Evolutionary conservation across 2,113 vertebrate species (phyloP).

Genomic region (Piaya cayana): DNA sequence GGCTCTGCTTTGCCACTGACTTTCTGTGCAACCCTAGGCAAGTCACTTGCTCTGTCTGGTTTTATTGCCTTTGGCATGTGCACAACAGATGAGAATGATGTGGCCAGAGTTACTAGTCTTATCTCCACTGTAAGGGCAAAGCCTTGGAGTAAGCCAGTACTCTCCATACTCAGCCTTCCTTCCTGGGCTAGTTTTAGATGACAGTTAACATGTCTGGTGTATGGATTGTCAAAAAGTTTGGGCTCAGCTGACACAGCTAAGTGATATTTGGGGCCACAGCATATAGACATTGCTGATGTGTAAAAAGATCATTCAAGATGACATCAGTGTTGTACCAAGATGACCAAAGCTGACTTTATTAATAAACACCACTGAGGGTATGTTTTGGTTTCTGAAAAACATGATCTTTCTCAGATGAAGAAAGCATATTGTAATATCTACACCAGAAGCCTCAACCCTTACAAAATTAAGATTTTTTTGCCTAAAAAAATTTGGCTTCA

Average conservation of each 20-base stretch:
- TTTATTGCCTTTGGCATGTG: not conserved
- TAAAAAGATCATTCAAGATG: not conserved
- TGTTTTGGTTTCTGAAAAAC: not conserved
- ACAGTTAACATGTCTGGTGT: accelerated
- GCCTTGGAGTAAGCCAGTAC: not conserved
- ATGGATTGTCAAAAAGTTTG: not conserved
- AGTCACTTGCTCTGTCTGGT: not conserved
- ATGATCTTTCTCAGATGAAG: not conserved
- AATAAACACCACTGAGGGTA: not conserved
- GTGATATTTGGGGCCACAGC: not conserved
- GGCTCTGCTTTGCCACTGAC: not conserved
- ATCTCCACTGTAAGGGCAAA: not conserved
- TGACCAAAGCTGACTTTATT: not conserved
- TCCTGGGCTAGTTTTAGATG: not conserved
- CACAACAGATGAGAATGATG: not conserved
- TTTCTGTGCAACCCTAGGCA: not conserved
- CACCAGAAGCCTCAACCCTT: not conserved
- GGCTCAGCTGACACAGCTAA: not conserved
- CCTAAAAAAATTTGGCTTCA: not conserved
- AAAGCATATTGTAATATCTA: not conserved
- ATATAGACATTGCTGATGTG: not conserved
- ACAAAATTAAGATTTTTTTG: not conserved
- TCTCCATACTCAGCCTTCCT: not conserved
- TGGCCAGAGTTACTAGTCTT: not conserved
- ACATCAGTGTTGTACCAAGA: not conserved